Evolutionary conservation across 2,113 vertebrate species (phyloP), one percentile per base, ranked within the genome.

Genomic region (Nycticorax nycticorax): DNA sequence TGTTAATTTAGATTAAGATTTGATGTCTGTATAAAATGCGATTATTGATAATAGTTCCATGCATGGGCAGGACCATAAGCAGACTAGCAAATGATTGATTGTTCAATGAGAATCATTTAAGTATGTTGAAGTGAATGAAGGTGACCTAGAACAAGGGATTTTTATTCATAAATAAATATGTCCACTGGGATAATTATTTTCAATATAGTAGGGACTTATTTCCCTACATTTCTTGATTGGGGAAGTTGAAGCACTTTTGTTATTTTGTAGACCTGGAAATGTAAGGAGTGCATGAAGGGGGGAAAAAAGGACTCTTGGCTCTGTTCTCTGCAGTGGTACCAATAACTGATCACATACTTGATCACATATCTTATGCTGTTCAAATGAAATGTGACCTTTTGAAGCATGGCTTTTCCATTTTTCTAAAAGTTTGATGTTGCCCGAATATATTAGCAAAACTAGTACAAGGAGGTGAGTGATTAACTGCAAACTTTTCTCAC

Each of bases 71-170:
- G 30, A 53, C 57, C 8, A 35, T 72, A 14, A 63, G 24, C 35
- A 72, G 14, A 32, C 20, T n/a, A 57, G 9, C 10, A 62, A 27
- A 57, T 0, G 2, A 3, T 22, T 0, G 2, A 3, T 22, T 23
- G 12, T 71, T 79, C 19, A 37, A 0, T 32, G 26, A 63, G 47
- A 80, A 39, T 71, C 79, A 26, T 41, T 80, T 57, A 52, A 24
- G 7, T 32, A 20, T 24, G 8, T 48, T 76, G 41, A 84, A 47
- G 14, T 67, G 33, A 84, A 75, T 67, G 33, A 71, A 67, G 8
- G 35, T 62, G 67, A 37, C 16, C 7, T 60, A 47, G 39, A 75
- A n/a, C 28, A 76, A n/a, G 19, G 8, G 6, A 24, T 83, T 68
- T 83, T 68, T 69, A n/a, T 83, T 76, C 6, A 69, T 48, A 15